A percentile compares a stretch with the other conserved stretches of the same genome.
Conservation (phyloP, 1,140 invertebrate genomes). For the Philopotamus ludificatus region DNA sequence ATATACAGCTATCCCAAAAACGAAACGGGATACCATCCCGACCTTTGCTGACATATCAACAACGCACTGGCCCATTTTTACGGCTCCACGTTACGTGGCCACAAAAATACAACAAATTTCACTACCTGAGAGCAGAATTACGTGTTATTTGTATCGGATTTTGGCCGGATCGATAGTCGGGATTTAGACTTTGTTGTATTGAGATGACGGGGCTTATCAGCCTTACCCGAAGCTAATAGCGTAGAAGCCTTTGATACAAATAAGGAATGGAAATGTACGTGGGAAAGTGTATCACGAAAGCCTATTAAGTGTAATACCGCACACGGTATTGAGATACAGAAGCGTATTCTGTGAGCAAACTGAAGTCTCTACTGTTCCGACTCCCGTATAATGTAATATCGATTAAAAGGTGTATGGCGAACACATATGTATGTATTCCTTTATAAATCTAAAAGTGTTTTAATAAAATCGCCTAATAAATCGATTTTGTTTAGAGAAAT, state of each 20-base stretch:
- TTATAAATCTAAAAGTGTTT: too few relatives aligned
- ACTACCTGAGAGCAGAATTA: neutral
- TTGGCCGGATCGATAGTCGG: neutral
- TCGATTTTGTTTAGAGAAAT: too few relatives aligned
- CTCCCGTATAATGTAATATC: neutral
- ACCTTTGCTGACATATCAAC: slow-evolving; percentile 24
- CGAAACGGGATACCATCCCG: slow-evolving; percentile 8
- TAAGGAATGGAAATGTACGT: neutral
- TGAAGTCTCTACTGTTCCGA: neutral
- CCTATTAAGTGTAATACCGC: neutral
- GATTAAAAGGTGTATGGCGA: neutral
- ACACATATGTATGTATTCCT: neutral
- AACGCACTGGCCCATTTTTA: slow-evolving; percentile 23
- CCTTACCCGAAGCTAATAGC: neutral
- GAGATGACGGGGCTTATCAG: neutral
- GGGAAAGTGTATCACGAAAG: neutral
- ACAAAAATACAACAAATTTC: neutral
- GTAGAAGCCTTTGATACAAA: neutral
- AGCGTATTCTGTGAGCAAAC: too few relatives aligned
- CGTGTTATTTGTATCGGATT: neutral
- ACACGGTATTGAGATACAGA: too few relatives aligned
- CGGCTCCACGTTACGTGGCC: neutral
- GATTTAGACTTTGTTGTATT: neutral
- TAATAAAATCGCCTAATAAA: too few relatives aligned
- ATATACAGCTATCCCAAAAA: slow-evolving; percentile 7